These are phyloP conservation scores for Propithecus coquereli DNA, from an alignment of 2,113 vertebrate species.

Conservation along the genomic window DNA sequence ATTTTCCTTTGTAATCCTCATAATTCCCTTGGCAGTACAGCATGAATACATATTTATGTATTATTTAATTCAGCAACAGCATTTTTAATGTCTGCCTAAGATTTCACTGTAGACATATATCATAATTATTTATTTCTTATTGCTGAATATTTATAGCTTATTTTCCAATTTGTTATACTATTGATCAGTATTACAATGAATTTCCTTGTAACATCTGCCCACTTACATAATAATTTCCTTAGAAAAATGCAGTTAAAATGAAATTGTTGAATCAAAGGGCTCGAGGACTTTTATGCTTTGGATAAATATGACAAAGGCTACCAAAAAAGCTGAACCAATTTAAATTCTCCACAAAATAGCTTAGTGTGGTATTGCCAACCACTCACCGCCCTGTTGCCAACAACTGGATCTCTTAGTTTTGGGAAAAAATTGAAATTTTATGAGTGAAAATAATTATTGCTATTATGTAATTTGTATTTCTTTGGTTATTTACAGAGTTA, in stretches of 20 bases:
- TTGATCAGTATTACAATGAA: neutral
- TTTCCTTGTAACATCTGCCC: neutral
- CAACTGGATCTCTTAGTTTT: neutral
- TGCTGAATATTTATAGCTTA: neutral
- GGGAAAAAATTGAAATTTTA: neutral
- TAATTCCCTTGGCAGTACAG: neutral
- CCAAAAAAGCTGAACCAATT: neutral
- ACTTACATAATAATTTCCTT: neutral
- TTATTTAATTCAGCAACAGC: conserved; percentile 21
- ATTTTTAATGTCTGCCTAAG: neutral
- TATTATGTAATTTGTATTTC: neutral
- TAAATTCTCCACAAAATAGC: neutral
- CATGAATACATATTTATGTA: neutral
- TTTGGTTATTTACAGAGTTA: neutral
- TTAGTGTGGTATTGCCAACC: neutral
- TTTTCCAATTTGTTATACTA: neutral
- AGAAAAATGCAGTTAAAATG: neutral
- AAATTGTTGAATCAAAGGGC: conserved; percentile 12
- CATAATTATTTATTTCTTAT: conserved; percentile 15
- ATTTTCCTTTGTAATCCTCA: neutral
- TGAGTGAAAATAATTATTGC: neutral
- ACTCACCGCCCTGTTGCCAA: neutral
- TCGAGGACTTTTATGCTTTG: neutral
- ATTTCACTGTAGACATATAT: neutral
- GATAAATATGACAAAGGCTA: neutral